Base-by-base conservation (phyloP, 2,113 vertebrate species). In the Tetrax tetrax region DNA sequence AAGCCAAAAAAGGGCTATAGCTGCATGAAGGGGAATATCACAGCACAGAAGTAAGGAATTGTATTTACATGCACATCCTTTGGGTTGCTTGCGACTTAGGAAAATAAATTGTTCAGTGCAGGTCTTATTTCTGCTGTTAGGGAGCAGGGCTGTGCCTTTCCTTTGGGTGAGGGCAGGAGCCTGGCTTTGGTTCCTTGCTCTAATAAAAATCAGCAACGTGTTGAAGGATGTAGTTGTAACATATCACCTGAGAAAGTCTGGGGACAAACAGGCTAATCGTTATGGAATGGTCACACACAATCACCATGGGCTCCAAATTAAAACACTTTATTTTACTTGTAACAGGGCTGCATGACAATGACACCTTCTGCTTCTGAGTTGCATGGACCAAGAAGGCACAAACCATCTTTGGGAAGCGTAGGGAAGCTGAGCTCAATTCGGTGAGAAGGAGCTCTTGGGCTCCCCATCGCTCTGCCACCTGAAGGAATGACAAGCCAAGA, bases 261-360 rank as follows among this genome's bases (percentile, higher is more conserved):
- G 41, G 83, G 27, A 56, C 23, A 70, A 17, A 54, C 1, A 21
- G 9, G 23, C 38, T 22, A 11, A 33, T 56, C 3, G 2, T 28
- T 37, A 6, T 3, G 14, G 28, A 33, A 51, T 1, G 23, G 24
- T 60, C 66, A n/a, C 51, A 5, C 33, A 12, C 45, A 8, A 3
- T 38, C 68, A n/a, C 1, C 6, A 20, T 0, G 7, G 53, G 37
- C 13, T 50, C 15, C 75, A 17, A 2, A n/a, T 18, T 33, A 20
- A 20, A 43, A 7, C 7, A 3, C 29, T 2, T 7, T 0, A 7
- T 7, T 80, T 9, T 3, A 3, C 23, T 1, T 0, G 3, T 19
- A 4, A 0, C 23, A 3, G 6, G 61, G 28, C 11, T 7, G 31
- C 31, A 6, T 3, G 45, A 7, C 50, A 21, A 2, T 0, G 22